Percentiles rank a stretch among this genome's conserved stretches.
Evolutionary conservation across 2,797 vertebrate genomes (phyloP).

Genomic region (Acrossocheilus wenchowensis): DNA sequence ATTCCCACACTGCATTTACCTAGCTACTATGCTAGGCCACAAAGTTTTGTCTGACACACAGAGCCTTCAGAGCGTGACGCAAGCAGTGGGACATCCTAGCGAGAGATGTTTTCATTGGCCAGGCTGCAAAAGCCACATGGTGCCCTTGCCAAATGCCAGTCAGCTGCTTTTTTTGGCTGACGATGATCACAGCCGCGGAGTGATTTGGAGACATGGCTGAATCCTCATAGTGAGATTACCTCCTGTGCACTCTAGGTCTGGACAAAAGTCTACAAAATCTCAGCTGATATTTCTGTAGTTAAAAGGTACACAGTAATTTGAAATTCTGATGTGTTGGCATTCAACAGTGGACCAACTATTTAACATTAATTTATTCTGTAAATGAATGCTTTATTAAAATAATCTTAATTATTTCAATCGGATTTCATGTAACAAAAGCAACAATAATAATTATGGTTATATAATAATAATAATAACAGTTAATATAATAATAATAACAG

Average conservation of each 20-base stretch:
- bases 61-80: slow-evolving; percentile 20
- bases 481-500: not conserved
- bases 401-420: not conserved
- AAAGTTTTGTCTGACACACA: slow-evolving; percentile 22
- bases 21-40: slow-evolving; percentile 18
- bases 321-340: not conserved
- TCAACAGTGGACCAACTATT: not conserved
- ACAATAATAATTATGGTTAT: too few species aligned
- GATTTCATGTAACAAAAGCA: not conserved
- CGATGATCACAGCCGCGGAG: not conserved
- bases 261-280: not conserved
- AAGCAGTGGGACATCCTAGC: slow-evolving; percentile 19
- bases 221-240: slow-evolving; percentile 20
- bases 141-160: slow-evolving; percentile 43
- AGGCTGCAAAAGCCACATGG: slow-evolving; percentile 13
- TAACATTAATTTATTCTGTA: not conserved
- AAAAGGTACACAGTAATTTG: not conserved
- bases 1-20: slow-evolving; percentile 30
- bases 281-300: not conserved
- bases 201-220: not conserved
- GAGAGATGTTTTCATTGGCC: slow-evolving; percentile 40
- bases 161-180: slow-evolving; percentile 47
- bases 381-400: not conserved
- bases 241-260: not conserved
- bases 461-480: too few species aligned